Conservation (phyloP, 2,888 invertebrate species). For the Ceramica pisi region DNA sequence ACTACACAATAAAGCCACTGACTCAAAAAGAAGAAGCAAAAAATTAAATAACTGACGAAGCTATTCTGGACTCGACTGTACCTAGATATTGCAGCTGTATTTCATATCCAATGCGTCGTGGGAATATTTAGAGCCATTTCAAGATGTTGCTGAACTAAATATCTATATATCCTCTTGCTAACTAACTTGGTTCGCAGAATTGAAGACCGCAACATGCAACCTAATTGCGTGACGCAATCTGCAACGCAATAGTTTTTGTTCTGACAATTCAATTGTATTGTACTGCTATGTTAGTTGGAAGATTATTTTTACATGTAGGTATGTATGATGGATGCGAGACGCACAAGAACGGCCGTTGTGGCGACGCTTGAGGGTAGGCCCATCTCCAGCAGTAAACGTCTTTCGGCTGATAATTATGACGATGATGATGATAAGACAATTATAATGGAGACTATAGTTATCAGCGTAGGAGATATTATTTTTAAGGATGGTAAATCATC, state of each 20-base stretch:
- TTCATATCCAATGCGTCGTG: slow-evolving; percentile 45
- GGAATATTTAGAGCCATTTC: slow-evolving; percentile 50
- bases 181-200: slow-evolving; percentile 17
- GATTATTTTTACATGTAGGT: background rate
- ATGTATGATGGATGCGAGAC: too few species aligned
- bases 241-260: slow-evolving; percentile 24
- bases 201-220: slow-evolving; percentile 22
- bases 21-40: background rate
- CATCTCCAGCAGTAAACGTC: too few species aligned
- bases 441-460: too few species aligned
- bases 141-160: slow-evolving; percentile 35
- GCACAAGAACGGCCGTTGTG: too few species aligned
- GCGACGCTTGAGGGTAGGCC: too few species aligned
- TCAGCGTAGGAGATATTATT: too few species aligned
- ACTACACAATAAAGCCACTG: too few species aligned
- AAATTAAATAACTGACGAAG: background rate
- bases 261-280: background rate
- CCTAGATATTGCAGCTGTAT: slow-evolving; percentile 23
- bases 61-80: background rate
- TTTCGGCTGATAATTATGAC: too few species aligned
- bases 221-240: slow-evolving; percentile 22
- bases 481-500: too few species aligned
- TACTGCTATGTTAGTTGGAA: background rate
- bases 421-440: too few species aligned
- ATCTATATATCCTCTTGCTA: slow-evolving; percentile 1